Base-by-base conservation (phyloP, 2,888 invertebrate species). In the Ephialtes manifestator region DNA sequence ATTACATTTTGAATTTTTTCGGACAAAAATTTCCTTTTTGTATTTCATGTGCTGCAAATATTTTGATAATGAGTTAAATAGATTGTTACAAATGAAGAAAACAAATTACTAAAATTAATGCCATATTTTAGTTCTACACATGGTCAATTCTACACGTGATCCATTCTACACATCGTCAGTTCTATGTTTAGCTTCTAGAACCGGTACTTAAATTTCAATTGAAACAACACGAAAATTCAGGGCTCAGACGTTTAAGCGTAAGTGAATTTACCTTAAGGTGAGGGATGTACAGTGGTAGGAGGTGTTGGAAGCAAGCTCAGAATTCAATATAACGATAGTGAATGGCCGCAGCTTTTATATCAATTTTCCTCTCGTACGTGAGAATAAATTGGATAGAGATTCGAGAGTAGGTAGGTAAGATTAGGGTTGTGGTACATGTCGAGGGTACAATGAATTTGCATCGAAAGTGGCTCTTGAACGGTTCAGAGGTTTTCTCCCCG, bases 391-490 rank as follows among this genome's bases (percentile, higher is more conserved):
- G 91, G 87, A 88, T 85, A 82, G 83, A 80, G 87, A 78, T 51
- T 85, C 70, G 82, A 74, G 75, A 84, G 46, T 51, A 35, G 71
- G 71, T 46, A 60, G 70, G 46, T 39, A 55, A 68, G 68, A 77
- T 43, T 68, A 79, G 84, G 85, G 60, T 35, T 78, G 82, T 55
- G 46, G 80, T 74, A 65, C 28, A 68, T 70, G 75, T 78, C 72
- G 82, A 80, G 87, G 89, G 89, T 84, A 87, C 90, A 89, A 90
- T 90, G 91, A 92, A 93, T 93, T 93, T 93, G 93, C 93, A 93
- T 93, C 89, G 92, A 93, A 93, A 93, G 93, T 93, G 93, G 89
- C 91, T 92, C 90, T 92, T 92, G 91, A 92, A 91, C 79, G 82
- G 74, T 80, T 76, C 79, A 71, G 46, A 71, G 79, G 88, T 89